Evolutionary conservation across 2,113 vertebrate genomes (phyloP), one percentile per base, ranked within the genome.

Genomic region (Sylvietta virens): DNA sequence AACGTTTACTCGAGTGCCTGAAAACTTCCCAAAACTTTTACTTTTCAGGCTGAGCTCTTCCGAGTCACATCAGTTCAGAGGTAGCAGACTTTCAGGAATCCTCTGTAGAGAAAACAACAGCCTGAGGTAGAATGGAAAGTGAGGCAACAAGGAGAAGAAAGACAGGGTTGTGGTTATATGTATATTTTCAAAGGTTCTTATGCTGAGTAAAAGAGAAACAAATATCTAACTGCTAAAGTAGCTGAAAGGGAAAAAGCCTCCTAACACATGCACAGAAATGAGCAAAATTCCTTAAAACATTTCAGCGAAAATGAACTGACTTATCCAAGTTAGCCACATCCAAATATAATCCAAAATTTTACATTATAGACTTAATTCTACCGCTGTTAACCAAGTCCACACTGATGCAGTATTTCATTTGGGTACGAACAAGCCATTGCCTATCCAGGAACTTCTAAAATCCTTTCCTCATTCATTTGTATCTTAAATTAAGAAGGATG

Each of bases 1-100:
- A 86, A 86, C 44, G 27, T 45, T 80, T 90, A 79, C 57, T 70
- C 15, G 5, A 78, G 70, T 48, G n/a, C 65, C 81, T 91, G 54
- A 84, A 71, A 90, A 86, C 78, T 79, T 93, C 48, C 57, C 48
- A 35, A 84, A 91, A 93, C 70, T 96, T 93, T 53, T 40, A 60
- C 61, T 95, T 92, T 81, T 60, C 67, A 47, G 61, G 69, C 51
- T 91, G 60, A 89, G 56, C 30, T 50, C 80, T 78, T 79, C 62
- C 3, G 58, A 67, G 18, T 60, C 53, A 50, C 18, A 8, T 51
- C 4, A 53, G 42, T 33, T 89, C 67, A 80, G 65, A 77, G n/a
- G 33, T 62, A 89, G 37, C 0, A 84, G 56, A 82, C 24, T 82
- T 87, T 39, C n/a, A 71, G 74, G 48, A 94, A 88, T 50, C 56